Conservation (phyloP, 2,797 vertebrate genomes). For the Dryobates pubescens region DNA sequence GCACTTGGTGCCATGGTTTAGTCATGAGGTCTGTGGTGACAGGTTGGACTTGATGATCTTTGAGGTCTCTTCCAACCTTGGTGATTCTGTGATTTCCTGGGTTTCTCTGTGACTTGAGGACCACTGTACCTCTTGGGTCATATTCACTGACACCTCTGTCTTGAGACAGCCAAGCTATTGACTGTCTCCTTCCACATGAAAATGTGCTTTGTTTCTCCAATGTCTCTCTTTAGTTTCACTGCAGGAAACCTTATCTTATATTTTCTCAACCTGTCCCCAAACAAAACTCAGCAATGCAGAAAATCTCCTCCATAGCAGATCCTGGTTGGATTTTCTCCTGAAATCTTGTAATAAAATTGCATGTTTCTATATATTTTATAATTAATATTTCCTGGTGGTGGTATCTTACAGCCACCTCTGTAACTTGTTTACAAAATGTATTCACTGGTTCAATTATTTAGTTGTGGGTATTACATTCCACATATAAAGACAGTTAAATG, state of each 20-base stretch:
- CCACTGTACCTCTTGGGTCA: not conserved
- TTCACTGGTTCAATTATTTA: too few species aligned
- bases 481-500: too few species aligned
- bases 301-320: not conserved
- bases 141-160: not conserved
- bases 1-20: too few species aligned
- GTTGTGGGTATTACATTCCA: too few species aligned
- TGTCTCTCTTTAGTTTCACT: not conserved
- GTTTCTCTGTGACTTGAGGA: not conserved
- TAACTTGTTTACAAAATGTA: too few species aligned
- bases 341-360: not conserved
- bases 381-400: too few species aligned
- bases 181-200: not conserved
- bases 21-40: too few species aligned
- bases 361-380: too few species aligned
- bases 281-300: not conserved
- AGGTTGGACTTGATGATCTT: too few species aligned
- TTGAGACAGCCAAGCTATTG: not conserved
- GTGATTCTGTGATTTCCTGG: not conserved
- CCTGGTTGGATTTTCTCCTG: not conserved
- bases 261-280: not conserved
- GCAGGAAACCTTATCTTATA: not conserved
- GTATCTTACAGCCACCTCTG: too few species aligned
- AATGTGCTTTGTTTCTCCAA: not conserved
- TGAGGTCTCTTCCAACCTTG: too few species aligned